phyloP scores from a whole-genome alignment of 2,113 vertebrate genomes.

The Oreochromis tanganicae region DNA sequence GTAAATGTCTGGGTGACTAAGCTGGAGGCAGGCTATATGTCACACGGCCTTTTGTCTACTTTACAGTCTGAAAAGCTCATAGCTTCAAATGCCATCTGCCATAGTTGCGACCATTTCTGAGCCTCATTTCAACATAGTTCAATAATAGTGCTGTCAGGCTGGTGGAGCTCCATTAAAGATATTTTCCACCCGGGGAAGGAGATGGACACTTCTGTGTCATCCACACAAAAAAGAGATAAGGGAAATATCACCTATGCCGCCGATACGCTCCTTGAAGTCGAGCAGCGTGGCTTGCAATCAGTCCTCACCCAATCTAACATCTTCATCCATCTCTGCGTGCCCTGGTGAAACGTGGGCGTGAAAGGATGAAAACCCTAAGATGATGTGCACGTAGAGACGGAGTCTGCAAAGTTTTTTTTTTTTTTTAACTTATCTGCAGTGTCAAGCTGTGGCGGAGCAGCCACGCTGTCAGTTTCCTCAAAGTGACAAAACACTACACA shows the following conservation, averaged over 20 bases:
- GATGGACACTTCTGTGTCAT: slow-evolving; percentile 7
- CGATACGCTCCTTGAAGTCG: background rate
- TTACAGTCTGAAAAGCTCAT: slow-evolving; percentile 12
- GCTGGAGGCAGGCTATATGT: background rate
- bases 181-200: slow-evolving; percentile 24
- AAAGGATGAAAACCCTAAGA: background rate
- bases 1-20: slow-evolving; percentile 19
- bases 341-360: background rate
- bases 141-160: slow-evolving; percentile 30
- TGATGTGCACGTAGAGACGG: background rate
- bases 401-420: background rate
- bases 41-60: slow-evolving; percentile 30
- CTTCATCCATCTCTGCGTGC: slow-evolving; percentile 1
- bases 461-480: background rate
- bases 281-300: slow-evolving; percentile 2
- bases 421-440: background rate
- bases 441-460: background rate
- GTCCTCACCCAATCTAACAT: slow-evolving; percentile 20
- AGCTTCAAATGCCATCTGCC: slow-evolving; percentile 39
- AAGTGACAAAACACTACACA: slow-evolving; percentile 3
- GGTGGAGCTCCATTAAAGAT: background rate
- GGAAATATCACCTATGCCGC: slow-evolving; percentile 8
- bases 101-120: slow-evolving; percentile 22
- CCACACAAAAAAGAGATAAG: slow-evolving; percentile 17
- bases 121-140: slow-evolving; percentile 24